Percentiles rank a stretch among this genome's conserved stretches.
phyloP scores from a whole-genome alignment of 2,113 vertebrate species.

The Tursiops truncatus region DNA sequence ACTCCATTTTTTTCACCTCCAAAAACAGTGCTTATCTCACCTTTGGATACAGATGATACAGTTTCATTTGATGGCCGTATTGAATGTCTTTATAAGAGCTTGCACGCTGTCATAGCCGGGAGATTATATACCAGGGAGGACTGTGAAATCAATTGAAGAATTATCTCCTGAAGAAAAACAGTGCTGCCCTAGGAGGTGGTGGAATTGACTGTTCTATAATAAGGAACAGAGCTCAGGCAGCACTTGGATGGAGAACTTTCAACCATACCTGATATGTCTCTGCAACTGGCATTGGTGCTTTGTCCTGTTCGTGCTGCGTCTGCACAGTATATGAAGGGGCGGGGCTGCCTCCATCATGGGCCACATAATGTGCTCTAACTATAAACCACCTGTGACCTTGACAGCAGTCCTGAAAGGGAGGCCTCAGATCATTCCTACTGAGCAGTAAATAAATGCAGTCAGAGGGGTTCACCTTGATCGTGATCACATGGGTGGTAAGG shows the following conservation, averaged over 20 bases:
- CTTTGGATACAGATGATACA: not conserved
- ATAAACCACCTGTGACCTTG: not conserved
- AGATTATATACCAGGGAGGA: not conserved
- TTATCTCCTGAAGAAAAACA: not conserved
- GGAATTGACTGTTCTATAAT: not conserved
- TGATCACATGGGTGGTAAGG: not conserved
- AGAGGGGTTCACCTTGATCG: not conserved
- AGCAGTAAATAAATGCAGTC: not conserved
- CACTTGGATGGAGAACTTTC: not conserved
- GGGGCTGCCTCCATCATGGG: accelerated
- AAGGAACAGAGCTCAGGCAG: not conserved
- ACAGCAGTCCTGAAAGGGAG: not conserved
- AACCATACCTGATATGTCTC: not conserved
- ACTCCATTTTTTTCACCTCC: not conserved
- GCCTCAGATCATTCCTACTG: not conserved
- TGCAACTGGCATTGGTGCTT: not conserved
- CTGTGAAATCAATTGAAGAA: not conserved
- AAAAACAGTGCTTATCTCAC: not conserved
- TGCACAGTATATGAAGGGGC: not conserved
- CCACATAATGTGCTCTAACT: accelerated
- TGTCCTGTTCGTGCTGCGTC: not conserved
- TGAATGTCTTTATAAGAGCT: not conserved
- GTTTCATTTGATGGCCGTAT: not conserved
- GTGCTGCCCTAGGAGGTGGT: not conserved
- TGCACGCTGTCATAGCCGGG: not conserved